Evolutionary conservation across 2,888 invertebrate genomes (phyloP), one percentile per base, ranked within the genome.

Genomic region (Argyresthia albistria): DNA sequence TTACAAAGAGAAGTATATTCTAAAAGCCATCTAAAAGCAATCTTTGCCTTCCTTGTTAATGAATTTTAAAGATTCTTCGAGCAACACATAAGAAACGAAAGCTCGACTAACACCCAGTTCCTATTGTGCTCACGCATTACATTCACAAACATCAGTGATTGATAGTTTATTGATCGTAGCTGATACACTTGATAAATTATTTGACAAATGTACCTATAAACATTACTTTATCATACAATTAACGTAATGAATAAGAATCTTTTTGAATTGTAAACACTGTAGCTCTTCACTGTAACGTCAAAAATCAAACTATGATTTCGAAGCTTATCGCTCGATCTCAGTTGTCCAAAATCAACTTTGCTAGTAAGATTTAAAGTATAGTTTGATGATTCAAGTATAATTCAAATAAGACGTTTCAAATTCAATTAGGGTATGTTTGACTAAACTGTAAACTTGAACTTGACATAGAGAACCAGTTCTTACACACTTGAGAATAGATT

Each of bases 381-480:
- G 12, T 42, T 42, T 42, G 10, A 10, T 12, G 11, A 12, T 11
- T 42, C 42, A 42, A 11, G 11, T 10, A 7, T 42, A 11, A 7
- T 12, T 11, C 8, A 35, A 12, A 35, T 47, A 47, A 25, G 8
- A n/a, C 8, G n/a, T 47, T 47, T 35, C n/a, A 11, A 8, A 47
- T 6, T 35, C 12, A 25, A 36, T 8, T 4, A 37, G 12, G n/a
- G n/a, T 10, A 25, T 7, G 16, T 39, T 8, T 10, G 51, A 60
- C 59, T 54, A 57, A 57, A 60, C 55, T 62, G 62, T 61, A 52
- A 65, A 64, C 64, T 63, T 63, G 67, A 70, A 67, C 61, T 65
- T 63, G 61, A 57, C 59, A 57, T 55, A 59, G 56, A 56, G 66
- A 58, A 63, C 53, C 60, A 51, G 58, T 60, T 60, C 60, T 62